Conservation (phyloP, 2,888 invertebrate genomes). For the Vannuccia rotundouncinata region DNA sequence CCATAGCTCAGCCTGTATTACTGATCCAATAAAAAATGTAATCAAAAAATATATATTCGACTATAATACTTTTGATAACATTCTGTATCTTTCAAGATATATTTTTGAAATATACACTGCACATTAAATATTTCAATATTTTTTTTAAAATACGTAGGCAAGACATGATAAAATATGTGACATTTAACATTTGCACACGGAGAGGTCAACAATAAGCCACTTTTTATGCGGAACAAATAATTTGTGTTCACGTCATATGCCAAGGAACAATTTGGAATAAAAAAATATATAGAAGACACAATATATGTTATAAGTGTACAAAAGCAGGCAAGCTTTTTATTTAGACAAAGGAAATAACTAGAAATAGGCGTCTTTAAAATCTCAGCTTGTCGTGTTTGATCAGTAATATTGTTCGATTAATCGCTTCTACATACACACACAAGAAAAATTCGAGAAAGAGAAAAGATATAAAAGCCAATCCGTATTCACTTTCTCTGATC, state of each 20-base stretch:
- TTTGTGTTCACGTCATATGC: not conserved
- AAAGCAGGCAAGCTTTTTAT: not conserved
- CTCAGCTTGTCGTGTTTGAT: constrained; percentile 15
- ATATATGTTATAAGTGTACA: not conserved
- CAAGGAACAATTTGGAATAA: not conserved
- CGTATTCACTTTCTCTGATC: not conserved
- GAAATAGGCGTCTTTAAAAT: not conserved
- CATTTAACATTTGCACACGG: too few relatives aligned
- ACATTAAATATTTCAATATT: too few relatives aligned
- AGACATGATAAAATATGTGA: too few relatives aligned
- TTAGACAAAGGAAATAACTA: not conserved
- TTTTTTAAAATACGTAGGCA: too few relatives aligned
- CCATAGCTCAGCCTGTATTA: too few relatives aligned
- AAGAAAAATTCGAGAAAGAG: not conserved
- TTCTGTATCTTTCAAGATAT: too few relatives aligned
- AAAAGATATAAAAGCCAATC: not conserved
- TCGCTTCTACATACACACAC: constrained; percentile 1
- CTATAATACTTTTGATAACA: too few relatives aligned
- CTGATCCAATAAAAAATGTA: too few relatives aligned
- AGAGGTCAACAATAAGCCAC: too few relatives aligned
- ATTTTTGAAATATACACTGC: too few relatives aligned
- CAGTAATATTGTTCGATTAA: constrained; percentile 23
- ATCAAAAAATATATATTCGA: too few relatives aligned
- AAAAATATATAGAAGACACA: not conserved
- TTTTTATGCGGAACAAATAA: not conserved